A percentile compares a stretch with the other conserved stretches of the same genome.
These are phyloP conservation scores for Pitta sordida DNA, from an alignment of 2,113 vertebrate genomes.

Conservation along the genomic window DNA sequence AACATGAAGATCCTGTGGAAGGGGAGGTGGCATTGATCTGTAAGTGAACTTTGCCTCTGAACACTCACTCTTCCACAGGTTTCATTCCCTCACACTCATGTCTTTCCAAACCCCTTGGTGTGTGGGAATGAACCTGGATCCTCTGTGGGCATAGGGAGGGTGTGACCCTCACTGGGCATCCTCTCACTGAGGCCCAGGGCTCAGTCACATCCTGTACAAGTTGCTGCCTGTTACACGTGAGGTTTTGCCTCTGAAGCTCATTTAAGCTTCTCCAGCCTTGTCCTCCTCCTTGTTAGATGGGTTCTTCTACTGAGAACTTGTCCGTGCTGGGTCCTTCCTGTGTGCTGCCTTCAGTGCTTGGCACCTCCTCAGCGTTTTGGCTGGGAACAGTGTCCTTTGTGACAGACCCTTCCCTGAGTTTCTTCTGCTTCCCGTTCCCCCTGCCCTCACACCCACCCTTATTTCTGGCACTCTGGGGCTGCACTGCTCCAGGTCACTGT, in stretches of 20 bases:
- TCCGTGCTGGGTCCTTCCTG: not conserved
- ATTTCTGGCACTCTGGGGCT: not conserved
- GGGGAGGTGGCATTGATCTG: not conserved
- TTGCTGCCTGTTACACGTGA: not conserved
- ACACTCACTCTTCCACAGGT: not conserved
- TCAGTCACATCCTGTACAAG: not conserved
- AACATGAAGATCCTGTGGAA: not conserved
- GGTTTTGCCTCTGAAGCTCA: not conserved
- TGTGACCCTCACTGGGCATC: not conserved
- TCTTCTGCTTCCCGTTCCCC: not conserved
- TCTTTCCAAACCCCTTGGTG: not conserved
- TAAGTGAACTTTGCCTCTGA: not conserved
- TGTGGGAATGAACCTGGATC: not conserved
- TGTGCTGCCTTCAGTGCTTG: not conserved
- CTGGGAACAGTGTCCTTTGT: not conserved
- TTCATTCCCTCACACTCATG: accelerated
- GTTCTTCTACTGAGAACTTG: not conserved
- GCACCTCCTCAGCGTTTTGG: not conserved
- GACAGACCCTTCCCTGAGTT: not conserved
- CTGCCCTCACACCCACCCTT: not conserved
- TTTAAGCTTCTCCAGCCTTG: not conserved
- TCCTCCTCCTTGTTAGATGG: not conserved
- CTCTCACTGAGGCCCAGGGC: not conserved
- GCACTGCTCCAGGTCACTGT: not conserved
- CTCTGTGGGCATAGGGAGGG: not conserved